These are phyloP conservation scores for Anguilla anguilla DNA, from an alignment of 2,797 vertebrate species.

Conservation along the genomic window DNA sequence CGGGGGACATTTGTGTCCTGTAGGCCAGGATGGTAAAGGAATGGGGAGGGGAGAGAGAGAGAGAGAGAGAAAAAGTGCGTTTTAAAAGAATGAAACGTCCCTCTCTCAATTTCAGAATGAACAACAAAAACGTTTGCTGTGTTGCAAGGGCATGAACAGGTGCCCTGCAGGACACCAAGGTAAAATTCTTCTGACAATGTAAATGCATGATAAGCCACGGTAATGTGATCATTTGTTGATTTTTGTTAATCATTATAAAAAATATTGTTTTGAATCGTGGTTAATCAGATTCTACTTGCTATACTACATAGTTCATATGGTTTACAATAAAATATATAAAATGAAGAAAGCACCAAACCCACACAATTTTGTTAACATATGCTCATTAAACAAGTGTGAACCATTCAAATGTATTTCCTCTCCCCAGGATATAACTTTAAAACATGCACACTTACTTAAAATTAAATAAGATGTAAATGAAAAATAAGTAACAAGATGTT, in stretches of 20 bases:
- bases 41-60: not conserved
- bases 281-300: not conserved
- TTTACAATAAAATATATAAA: not conserved
- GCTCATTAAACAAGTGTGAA: too few species aligned
- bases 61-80: not conserved
- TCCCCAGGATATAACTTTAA: too few species aligned
- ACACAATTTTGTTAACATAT: too few species aligned
- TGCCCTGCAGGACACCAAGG: not conserved
- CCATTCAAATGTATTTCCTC: too few species aligned
- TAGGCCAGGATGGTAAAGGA: conserved; percentile 28
- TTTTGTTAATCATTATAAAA: not conserved
- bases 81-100: not conserved
- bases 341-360: not conserved
- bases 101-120: not conserved
- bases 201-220: not conserved
- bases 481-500: not conserved
- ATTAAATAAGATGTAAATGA: not conserved
- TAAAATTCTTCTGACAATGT: not conserved
- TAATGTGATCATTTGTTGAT: not conserved
- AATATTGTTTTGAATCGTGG: not conserved
- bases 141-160: not conserved
- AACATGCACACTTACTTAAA: too few species aligned
- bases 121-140: not conserved
- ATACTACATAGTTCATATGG: not conserved
- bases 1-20: conserved; percentile 89